These are phyloP conservation scores for Spicauda simplicius DNA, from an alignment of 2,888 invertebrate species.

Conservation along the genomic window DNA sequence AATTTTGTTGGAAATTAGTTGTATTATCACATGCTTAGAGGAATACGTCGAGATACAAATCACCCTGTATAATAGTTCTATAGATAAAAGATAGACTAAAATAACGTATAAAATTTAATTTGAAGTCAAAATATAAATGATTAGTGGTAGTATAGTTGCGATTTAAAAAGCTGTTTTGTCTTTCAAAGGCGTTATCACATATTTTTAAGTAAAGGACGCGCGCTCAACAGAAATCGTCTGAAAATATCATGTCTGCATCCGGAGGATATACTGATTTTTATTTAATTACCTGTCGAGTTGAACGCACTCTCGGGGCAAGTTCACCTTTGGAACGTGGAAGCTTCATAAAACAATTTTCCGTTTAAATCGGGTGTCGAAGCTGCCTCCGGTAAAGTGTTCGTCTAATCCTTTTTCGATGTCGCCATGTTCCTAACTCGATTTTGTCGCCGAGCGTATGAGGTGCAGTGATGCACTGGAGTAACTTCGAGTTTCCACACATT, in stretches of 20 bases:
- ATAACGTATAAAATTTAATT: too few relatives aligned
- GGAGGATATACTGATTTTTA: background rate
- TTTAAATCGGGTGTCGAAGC: conserved; percentile 7
- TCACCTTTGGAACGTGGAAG: background rate
- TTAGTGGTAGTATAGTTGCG: too few relatives aligned
- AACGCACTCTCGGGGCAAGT: background rate
- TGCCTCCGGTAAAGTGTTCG: conserved; percentile 6
- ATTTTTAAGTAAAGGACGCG: too few relatives aligned
- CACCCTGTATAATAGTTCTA: too few relatives aligned
- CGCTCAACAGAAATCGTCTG: too few relatives aligned
- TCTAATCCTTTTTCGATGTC: conserved; percentile 1
- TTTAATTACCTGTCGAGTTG: background rate
- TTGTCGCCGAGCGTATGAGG: background rate
- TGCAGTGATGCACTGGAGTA: background rate
- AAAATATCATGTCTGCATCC: background rate
- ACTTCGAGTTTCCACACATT: background rate
- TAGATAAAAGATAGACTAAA: too few relatives aligned
- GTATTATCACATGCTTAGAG: too few relatives aligned
- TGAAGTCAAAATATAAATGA: too few relatives aligned
- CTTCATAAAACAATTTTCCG: conserved; percentile 5
- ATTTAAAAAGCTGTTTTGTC: too few relatives aligned
- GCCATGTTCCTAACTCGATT: conserved; percentile 10
- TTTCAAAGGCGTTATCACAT: too few relatives aligned
- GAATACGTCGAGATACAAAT: too few relatives aligned
- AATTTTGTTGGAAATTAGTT: too few relatives aligned